Conservation (phyloP, 2,113 vertebrate species). For the Potamarius usumacintae region DNA sequence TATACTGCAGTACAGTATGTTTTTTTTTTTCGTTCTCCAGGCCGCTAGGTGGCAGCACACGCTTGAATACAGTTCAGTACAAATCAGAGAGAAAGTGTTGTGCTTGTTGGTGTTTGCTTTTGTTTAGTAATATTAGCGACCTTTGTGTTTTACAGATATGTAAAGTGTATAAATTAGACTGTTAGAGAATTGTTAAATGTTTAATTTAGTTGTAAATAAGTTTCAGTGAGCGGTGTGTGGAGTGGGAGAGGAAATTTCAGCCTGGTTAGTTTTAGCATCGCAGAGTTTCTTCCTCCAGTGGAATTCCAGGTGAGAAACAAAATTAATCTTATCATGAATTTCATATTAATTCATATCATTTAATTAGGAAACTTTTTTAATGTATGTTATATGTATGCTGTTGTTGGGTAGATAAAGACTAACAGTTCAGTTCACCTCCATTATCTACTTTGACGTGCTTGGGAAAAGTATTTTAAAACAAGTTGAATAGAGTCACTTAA, state of each 20-base stretch:
- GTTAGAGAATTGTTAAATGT: not conserved
- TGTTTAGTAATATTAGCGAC: not conserved
- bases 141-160: not conserved
- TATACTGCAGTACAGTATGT: no score
- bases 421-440: no score
- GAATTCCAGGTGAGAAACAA: not conserved
- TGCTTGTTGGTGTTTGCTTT: slow-evolving; percentile 10
- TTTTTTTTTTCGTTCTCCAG: not conserved
- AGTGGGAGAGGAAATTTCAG: not conserved
- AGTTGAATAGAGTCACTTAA: not conserved
- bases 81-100: not conserved
- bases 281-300: slow-evolving; percentile 2
- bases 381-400: not conserved
- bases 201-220: not conserved
- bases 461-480: not conserved
- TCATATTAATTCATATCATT: not conserved
- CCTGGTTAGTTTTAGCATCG: not conserved
- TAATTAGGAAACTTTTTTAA: no score
- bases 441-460: not conserved
- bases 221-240: not conserved
- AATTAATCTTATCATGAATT: no score
- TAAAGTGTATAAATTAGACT: not conserved
- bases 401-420: not conserved
- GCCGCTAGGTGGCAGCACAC: not conserved
- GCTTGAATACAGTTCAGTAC: not conserved